Base-by-base conservation (phyloP, 1,140 invertebrate species). In the Onthophagus taurus region DNA sequence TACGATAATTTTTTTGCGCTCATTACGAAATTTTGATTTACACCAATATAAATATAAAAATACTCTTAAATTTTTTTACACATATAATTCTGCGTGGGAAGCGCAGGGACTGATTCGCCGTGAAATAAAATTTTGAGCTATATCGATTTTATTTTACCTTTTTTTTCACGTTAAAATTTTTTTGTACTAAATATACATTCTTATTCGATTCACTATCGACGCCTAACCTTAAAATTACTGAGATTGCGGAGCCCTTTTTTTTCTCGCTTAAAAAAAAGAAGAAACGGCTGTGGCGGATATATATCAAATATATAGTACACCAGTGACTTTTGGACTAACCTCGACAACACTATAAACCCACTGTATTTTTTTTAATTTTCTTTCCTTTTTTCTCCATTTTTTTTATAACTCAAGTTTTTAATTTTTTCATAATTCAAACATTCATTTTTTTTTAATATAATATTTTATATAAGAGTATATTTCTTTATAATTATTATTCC, bases 41-140 rank as follows among this genome's bases (percentile, higher is more conserved):
- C 63, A 65, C 61, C 63, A 65, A 65, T 65, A 65, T 65, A 63
- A 64, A 64, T 65, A 65, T 64, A 65, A 65, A 65, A 65, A 65
- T 65, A 65, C 63, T 65, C 59, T 65, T 55, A 59, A 62, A 63
- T 61, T 63, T 63, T 26, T 26, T 64, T 63, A 60, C 59, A 64
- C 60, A 59, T 62, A 62, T 61, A 62, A 64, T 62, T 58, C 59
- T 55, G 48, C 24, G 29, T 23, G 49, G 54, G 41, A 34, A 48
- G 45, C 29, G 45, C 30, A 42, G 42, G 17, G 47, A 44, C 13
- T 38, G 49, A 35, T 26, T 30, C 44, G 39, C 42, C 46, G 43
- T 43, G 42, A 54, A 59, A 61, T 58, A 55, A 55, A 59, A 65
- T 65, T 65, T 65, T 65, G 63, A 65, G 63, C 63, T 65, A 65